phyloP scores from a whole-genome alignment of 2,888 invertebrate species.

The Agriopis leucophaearia region DNA sequence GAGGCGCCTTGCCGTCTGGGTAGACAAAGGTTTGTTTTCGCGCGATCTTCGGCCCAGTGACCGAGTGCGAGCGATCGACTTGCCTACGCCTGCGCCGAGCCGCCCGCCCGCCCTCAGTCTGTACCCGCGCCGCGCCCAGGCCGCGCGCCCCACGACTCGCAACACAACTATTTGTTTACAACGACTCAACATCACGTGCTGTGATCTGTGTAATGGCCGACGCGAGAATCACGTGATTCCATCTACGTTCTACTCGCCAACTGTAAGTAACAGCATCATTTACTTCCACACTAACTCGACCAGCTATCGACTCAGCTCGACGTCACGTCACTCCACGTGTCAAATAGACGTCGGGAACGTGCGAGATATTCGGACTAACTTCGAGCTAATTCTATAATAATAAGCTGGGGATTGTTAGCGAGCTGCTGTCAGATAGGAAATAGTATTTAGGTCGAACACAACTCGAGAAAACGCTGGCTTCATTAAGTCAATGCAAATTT shows the following conservation, averaged over 20 bases:
- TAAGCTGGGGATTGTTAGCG: slow-evolving; percentile 28
- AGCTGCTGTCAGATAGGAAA: slow-evolving; percentile 20
- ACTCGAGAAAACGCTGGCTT: slow-evolving; percentile 22
- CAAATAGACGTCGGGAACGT: slow-evolving; percentile 31
- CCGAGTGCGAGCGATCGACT: slow-evolving; percentile 82
- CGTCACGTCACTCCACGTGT: slow-evolving; percentile 29
- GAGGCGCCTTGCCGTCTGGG: slow-evolving; percentile 81
- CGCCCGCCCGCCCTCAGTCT: slow-evolving; percentile 64
- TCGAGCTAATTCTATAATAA: slow-evolving; percentile 35
- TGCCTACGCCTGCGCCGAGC: slow-evolving; percentile 75
- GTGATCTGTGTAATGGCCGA: slow-evolving; percentile 53
- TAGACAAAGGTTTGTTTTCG: slow-evolving; percentile 83
- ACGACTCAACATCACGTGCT: slow-evolving; percentile 51
- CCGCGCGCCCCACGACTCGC: slow-evolving; percentile 60
- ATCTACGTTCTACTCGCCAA: slow-evolving; percentile 22
- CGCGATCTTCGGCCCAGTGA: slow-evolving; percentile 79
- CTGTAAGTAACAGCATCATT: slow-evolving; percentile 33
- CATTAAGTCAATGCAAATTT: slow-evolving; percentile 27
- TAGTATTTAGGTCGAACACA: slow-evolving; percentile 26
- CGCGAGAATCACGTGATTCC: slow-evolving; percentile 55
- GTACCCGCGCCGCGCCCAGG: slow-evolving; percentile 65
- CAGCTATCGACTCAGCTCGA: slow-evolving; percentile 6
- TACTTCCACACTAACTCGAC: not conserved
- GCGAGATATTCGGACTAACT: slow-evolving; percentile 31
- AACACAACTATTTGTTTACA: slow-evolving; percentile 50